phyloP scores from a whole-genome alignment of 2,888 invertebrate species.

The Trypoxylon attenuatum region DNA sequence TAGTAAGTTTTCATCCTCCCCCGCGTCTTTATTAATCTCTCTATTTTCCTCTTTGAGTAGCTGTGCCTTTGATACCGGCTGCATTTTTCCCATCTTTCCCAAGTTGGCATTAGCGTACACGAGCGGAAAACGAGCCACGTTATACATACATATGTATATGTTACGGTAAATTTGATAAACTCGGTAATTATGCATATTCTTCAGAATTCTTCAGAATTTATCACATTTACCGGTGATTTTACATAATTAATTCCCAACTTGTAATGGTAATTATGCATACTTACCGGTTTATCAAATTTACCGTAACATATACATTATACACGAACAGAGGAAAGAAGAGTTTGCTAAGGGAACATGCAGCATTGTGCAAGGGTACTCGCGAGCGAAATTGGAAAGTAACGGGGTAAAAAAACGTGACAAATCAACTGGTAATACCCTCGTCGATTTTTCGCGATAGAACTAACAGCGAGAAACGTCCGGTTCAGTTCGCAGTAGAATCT shows the following conservation, averaged over 20 bases:
- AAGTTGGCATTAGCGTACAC: not conserved
- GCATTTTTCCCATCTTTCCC: not conserved
- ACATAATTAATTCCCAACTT: too few species aligned
- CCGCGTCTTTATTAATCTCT: not conserved
- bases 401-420: conserved; percentile 4
- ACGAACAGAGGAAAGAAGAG: conserved; percentile 5
- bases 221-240: too few species aligned
- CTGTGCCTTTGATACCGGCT: not conserved
- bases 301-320: too few species aligned
- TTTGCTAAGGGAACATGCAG: not conserved
- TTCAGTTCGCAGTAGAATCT: conserved; percentile 8
- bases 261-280: too few species aligned
- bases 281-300: too few species aligned
- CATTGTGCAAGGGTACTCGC: not conserved
- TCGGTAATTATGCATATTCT: too few species aligned
- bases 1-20: not conserved
- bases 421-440: conserved; percentile 18
- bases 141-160: too few species aligned
- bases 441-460: conserved; percentile 22
- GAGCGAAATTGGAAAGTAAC: not conserved
- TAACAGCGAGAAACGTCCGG: not conserved
- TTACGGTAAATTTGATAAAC: too few species aligned
- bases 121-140: not conserved
- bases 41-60: not conserved
- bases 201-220: too few species aligned